Evolutionary conservation across 2,888 invertebrate genomes (phyloP), one percentile per base, ranked within the genome.

Genomic region (Apocheima hispidaria): DNA sequence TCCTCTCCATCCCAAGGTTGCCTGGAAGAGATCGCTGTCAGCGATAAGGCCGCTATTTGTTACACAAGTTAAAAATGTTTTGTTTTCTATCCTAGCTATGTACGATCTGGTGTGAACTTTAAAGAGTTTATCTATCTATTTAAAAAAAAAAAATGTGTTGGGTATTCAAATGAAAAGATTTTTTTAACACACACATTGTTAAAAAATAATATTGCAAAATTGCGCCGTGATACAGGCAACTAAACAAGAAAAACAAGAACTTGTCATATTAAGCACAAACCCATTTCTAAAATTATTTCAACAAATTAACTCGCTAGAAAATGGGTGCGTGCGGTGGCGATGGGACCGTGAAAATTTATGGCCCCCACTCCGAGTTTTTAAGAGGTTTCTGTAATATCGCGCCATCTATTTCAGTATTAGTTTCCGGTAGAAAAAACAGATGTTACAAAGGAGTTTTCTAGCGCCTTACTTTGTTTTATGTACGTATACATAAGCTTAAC

Each of bases 311-410:
- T 46, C 60, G 59, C 66, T 60, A 26, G 7, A 51, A 62, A 56
- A 63, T 64, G 60, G 59, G 33, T 41, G 55, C 59, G 63, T 44
- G 51, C 60, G 50, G 65, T 52, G 63, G 65, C 56, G 68, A 74
- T 65, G 74, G 73, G 69, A 70, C 73, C 75, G 72, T 74, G 78
- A 78, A 80, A 77, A 84, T 84, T 83, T 82, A 84, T 82, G 59
- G 79, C 75, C 75, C 69, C 68, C 71, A 62, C 59, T 70, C 65
- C 68, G 64, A 72, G 68, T 77, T 79, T 80, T 81, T 82, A 83
- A 82, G 74, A 81, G 79, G 71, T 75, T 73, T 68, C 55, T 65
- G 71, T 73, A 51, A 57, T 7, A 26, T 6, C 65, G 64, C 63
- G 69, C 62, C 58, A 56, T 56, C 43, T 66, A 63, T 60, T 59